A percentile compares a stretch with the other conserved stretches of the same genome.
Conservation (phyloP, 2,113 vertebrate species). For the Dinomys branickii region DNA sequence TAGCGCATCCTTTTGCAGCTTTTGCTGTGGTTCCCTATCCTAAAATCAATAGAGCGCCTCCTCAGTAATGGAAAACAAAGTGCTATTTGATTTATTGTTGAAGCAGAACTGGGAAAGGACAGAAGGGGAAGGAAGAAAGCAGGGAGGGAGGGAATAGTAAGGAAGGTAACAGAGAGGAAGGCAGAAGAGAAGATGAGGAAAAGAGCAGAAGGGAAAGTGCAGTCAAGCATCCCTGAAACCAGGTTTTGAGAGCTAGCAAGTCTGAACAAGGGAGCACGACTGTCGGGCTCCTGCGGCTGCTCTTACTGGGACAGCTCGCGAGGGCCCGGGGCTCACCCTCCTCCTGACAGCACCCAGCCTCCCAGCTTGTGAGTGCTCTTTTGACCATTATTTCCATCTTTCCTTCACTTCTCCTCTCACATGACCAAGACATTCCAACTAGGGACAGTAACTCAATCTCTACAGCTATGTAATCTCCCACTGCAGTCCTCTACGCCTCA, state of each 20-base stretch:
- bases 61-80: background rate
- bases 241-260: background rate
- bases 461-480: too few species aligned
- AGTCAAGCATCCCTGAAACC: background rate
- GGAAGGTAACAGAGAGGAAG: background rate
- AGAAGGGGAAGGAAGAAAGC: background rate
- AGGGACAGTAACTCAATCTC: too few species aligned
- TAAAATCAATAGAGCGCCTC: too few species aligned
- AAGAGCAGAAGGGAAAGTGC: too few species aligned
- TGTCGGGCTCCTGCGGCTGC: background rate
- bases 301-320: background rate
- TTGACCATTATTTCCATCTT: background rate
- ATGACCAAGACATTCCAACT: background rate
- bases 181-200: background rate
- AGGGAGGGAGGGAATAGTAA: background rate
- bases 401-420: background rate
- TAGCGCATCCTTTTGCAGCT: background rate
- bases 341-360: background rate
- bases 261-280: background rate
- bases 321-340: too few species aligned
- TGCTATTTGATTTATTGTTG: background rate
- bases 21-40: background rate
- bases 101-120: background rate
- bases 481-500: background rate
- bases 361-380: background rate